Percentiles rank a stretch among this genome's conserved stretches.
These are phyloP conservation scores for Drosophila fuyamai DNA, from an alignment of 1,140 invertebrate species.

Conservation along the genomic window DNA sequence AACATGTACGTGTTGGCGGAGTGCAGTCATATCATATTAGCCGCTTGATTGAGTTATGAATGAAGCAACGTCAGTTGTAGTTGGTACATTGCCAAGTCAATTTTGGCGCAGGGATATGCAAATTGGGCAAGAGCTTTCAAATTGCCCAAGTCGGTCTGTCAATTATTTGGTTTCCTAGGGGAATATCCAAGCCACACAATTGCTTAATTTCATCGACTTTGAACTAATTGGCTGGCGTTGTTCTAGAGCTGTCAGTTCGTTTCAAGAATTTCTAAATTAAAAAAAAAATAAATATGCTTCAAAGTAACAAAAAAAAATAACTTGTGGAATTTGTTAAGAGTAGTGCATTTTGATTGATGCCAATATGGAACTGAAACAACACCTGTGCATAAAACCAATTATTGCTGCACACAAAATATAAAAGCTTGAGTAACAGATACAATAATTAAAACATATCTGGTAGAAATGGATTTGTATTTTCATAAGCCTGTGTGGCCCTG, in stretches of 20 bases:
- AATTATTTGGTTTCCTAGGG: constrained; percentile 28
- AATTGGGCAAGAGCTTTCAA: constrained; percentile 18
- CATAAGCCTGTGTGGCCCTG: too few relatives aligned
- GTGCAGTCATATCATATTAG: constrained; percentile 62
- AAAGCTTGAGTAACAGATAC: too few relatives aligned
- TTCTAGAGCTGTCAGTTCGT: constrained; percentile 5
- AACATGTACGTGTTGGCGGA: constrained; percentile 34
- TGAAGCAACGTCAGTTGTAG: constrained; percentile 31
- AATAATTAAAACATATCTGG: not conserved
- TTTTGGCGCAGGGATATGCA: constrained; percentile 15
- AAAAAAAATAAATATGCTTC: too few relatives aligned
- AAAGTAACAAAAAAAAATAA: too few relatives aligned
- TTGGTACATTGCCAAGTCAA: constrained; percentile 23
- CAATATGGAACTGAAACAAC: too few relatives aligned
- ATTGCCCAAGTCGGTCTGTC: constrained; percentile 20
- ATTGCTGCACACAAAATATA: too few relatives aligned
- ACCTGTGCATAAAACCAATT: too few relatives aligned
- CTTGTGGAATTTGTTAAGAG: not conserved
- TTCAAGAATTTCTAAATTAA: not conserved
- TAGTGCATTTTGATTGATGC: not conserved
- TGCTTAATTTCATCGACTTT: constrained; percentile 17
- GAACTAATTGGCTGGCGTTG: constrained; percentile 29
- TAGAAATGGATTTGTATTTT: too few relatives aligned
- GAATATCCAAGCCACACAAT: constrained; percentile 12
- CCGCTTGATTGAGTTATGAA: constrained; percentile 60